Evolutionary conservation across 2,888 invertebrate species (phyloP), one percentile per base, ranked within the genome.

Genomic region (Argyra leucocephala): DNA sequence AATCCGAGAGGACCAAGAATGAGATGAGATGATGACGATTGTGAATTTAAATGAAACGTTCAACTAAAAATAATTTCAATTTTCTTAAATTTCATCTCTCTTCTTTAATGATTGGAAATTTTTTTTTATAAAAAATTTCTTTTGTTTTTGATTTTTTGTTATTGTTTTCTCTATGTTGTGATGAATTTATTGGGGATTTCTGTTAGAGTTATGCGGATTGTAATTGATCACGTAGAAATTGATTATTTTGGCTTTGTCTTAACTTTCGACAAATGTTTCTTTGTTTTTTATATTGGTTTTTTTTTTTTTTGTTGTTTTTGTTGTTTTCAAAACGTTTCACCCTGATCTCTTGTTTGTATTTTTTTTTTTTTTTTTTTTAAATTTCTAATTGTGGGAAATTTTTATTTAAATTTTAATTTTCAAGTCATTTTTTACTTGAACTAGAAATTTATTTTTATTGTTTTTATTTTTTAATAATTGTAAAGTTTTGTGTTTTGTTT

Each of bases 391-490:
- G 48, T 48, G 48, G 48, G 48, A 48, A 48, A 48, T 48, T 48
- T 48, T 48, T 48, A 48, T 48, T 48, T 48, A 48, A 48, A 48
- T 48, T n/a, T n/a, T 48, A 48, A 48, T 48, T 48, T 48, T 48
- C 15, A 48, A 48, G 3, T n/a, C 48, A 48, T 48, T 48, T 48
- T 48, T 18, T 10, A 31, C 31, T 31, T 31, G 31, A 31, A 31
- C 31, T 31, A 10, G 31, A 31, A 12, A 12, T 6, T 31, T 6
- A 4, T 6, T 6, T 31, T 7, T 31, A 7, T 31, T 31, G 31
- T 31, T 31, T 31, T 31, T 12, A 31, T 10, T 31, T 6, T 31
- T 31, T 31, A 31, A n/a, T n/a, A n/a, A n/a, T n/a, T n/a, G n/a
- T n/a, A n/a, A n/a, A n/a, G 9, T 31, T 31, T 31, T 31, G 31